A percentile compares a stretch with the other conserved stretches of the same genome.
Evolutionary conservation across 2,797 vertebrate species (phyloP).

Genomic region (Myotis findleyi): DNA sequence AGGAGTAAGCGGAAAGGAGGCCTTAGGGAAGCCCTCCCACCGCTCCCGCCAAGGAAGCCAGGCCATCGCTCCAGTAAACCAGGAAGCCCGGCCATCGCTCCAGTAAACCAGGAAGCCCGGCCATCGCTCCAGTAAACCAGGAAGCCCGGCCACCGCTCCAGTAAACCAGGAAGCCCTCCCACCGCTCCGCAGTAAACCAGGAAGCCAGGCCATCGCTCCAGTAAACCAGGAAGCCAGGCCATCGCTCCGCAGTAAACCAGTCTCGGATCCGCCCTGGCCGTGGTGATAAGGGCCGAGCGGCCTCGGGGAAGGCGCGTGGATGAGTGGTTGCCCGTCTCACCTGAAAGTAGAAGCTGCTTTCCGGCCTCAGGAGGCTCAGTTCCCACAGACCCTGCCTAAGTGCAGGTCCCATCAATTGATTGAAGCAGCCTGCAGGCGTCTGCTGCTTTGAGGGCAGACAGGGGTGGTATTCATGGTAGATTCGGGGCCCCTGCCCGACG

Average conservation of each 20-base stretch:
- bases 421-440: too few relatives aligned
- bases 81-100: background rate
- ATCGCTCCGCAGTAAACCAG: background rate
- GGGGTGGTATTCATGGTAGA: too few relatives aligned
- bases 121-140: background rate
- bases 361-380: conserved; percentile 35
- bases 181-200: background rate
- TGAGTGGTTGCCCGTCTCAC: conserved; percentile 20
- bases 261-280: background rate
- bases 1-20: background rate
- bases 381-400: background rate
- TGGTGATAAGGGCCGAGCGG: conserved; percentile 26
- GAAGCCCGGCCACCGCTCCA: background rate
- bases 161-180: too few relatives aligned
- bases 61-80: background rate
- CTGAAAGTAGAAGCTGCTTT: conserved; percentile 31
- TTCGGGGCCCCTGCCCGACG: too few relatives aligned
- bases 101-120: too few relatives aligned
- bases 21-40: background rate
- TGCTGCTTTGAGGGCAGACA: too few relatives aligned
- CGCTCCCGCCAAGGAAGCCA: background rate
- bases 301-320: background rate
- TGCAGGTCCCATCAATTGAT: too few relatives aligned
- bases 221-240: too few relatives aligned
- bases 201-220: background rate